phyloP scores from a whole-genome alignment of 1,140 invertebrate genomes.

The Sarcophaga peregrina region DNA sequence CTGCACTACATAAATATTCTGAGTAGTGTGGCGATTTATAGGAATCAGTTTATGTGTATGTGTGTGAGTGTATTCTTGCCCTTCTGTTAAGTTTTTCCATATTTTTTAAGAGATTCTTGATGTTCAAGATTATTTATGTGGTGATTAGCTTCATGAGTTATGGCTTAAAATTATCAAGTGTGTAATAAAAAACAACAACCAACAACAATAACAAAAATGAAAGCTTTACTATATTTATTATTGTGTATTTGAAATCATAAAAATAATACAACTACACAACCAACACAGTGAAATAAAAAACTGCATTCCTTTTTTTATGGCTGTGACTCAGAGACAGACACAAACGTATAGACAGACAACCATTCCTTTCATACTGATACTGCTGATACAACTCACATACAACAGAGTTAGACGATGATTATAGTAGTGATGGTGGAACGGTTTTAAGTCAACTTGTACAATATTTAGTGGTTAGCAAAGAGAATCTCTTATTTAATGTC shows the following conservation, averaged over 20 bases:
- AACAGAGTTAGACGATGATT: no score
- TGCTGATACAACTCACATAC: no score
- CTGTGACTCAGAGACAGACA: no score
- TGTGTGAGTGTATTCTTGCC: not conserved
- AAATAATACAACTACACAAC: no score
- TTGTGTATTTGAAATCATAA: no score
- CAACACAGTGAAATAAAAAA: not conserved
- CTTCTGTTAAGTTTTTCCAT: no score
- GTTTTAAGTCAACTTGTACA: not conserved
- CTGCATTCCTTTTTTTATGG: not conserved
- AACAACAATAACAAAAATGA: slow-evolving; percentile 3
- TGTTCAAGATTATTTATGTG: slow-evolving; percentile 33
- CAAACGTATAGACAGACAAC: not conserved
- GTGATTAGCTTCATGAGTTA: slow-evolving; percentile 41
- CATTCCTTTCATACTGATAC: no score
- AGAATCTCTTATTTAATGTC: slow-evolving; percentile 16
- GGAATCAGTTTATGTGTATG: not conserved
- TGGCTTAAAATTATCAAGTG: slow-evolving; percentile 38
- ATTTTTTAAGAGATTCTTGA: not conserved
- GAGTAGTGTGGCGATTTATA: not conserved
- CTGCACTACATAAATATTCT: not conserved
- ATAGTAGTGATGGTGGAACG: not conserved
- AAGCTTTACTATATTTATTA: not conserved
- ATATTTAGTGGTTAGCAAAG: not conserved
- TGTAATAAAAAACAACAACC: slow-evolving; percentile 27